Evolutionary conservation across 2,113 vertebrate species (phyloP).

Genomic region (Petaurus breviceps): DNA sequence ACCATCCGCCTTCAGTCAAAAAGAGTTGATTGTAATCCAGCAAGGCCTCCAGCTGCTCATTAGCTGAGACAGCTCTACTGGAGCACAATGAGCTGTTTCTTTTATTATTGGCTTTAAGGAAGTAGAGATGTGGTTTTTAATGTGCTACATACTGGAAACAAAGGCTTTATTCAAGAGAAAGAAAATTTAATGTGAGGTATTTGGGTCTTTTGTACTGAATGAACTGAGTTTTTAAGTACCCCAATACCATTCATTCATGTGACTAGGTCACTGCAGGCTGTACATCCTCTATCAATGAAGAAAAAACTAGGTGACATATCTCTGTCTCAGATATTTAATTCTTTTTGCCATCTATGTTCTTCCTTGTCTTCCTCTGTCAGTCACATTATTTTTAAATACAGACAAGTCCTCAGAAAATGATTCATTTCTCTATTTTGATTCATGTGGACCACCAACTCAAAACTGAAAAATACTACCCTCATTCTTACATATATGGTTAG

Average conservation of each 20-base stretch:
- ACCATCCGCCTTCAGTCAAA: background rate
- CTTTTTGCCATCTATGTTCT: background rate
- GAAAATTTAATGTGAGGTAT: conserved; percentile 46
- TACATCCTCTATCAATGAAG: background rate
- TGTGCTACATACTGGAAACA: background rate
- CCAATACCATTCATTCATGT: background rate
- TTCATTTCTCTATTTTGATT: background rate
- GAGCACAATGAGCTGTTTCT: conserved; percentile 25
- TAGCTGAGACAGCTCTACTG: conserved; percentile 58
- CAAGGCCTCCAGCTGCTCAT: conserved; percentile 60
- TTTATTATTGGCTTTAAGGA: conserved; percentile 56
- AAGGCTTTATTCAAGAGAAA: conserved; percentile 56
- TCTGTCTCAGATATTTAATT: conserved; percentile 31
- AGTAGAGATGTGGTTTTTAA: conserved; percentile 51
- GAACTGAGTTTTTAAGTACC: conserved; percentile 22
- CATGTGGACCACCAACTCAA: background rate
- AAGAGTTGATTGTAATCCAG: conserved; percentile 30
- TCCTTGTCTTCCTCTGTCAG: background rate
- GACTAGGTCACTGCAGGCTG: background rate
- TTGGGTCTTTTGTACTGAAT: conserved; percentile 34
- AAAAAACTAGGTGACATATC: background rate
- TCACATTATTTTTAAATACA: background rate
- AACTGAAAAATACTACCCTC: background rate
- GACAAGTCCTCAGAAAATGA: background rate
- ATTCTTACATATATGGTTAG: background rate